Evolutionary conservation across 2,113 vertebrate genomes (phyloP).

Genomic region (Ctenomys sociabilis): DNA sequence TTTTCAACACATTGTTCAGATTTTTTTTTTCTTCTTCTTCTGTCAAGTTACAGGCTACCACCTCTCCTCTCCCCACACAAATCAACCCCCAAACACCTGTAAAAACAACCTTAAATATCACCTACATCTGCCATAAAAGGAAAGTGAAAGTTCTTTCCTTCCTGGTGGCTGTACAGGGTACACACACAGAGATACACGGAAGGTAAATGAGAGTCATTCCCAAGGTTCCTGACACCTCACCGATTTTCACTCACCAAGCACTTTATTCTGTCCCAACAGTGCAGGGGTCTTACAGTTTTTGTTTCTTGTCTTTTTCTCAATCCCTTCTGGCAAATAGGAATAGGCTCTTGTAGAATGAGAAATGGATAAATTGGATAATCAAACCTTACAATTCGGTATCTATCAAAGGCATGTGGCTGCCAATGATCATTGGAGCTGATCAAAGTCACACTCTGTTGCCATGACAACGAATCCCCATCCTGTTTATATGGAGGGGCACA

Average conservation of each 20-base stretch:
- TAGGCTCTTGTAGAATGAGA: constrained; percentile 70
- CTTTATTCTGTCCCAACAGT: constrained; percentile 49
- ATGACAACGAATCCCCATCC: constrained; percentile 86
- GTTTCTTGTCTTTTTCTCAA: neutral
- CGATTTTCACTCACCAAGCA: neutral
- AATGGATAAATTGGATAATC: constrained; percentile 79
- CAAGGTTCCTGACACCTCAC: constrained; percentile 62
- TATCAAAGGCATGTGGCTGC: constrained; percentile 85
- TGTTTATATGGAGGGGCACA: constrained; percentile 86
- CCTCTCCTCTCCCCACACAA: constrained; percentile 83
- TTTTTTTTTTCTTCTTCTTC: constrained; percentile 79
- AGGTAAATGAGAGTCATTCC: constrained; percentile 57
- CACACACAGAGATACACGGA: neutral
- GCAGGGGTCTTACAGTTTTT: neutral
- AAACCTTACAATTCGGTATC: constrained; percentile 83
- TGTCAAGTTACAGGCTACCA: constrained; percentile 87
- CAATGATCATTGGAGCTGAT: constrained; percentile 89
- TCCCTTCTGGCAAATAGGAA: constrained; percentile 57
- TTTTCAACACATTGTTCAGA: constrained; percentile 87
- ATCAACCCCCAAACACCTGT: constrained; percentile 85
- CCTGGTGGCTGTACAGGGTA: constrained; percentile 56
- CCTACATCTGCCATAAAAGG: constrained; percentile 82
- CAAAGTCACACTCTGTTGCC: constrained; percentile 87
- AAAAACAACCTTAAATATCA: constrained; percentile 80
- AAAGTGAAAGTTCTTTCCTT: constrained; percentile 69